These are phyloP conservation scores for Buphagus erythrorhynchus DNA, from an alignment of 2,797 vertebrate genomes.

Conservation along the genomic window DNA sequence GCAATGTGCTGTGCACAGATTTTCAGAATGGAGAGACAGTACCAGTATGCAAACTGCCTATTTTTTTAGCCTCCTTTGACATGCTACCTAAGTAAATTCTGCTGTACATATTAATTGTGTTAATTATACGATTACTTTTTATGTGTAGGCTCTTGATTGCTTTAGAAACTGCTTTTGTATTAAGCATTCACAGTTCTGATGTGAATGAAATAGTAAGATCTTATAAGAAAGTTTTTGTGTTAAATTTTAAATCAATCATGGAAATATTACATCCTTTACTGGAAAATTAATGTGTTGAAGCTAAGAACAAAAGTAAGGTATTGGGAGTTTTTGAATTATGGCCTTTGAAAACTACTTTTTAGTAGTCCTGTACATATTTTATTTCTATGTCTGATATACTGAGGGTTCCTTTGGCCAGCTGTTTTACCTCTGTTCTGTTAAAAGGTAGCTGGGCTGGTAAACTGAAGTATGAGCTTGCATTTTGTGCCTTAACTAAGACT, in stretches of 20 bases:
- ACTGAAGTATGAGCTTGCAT: neutral
- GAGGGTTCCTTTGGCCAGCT: neutral
- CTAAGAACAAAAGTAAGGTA: neutral
- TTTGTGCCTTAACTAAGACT: neutral
- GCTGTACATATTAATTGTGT: neutral
- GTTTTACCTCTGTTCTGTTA: neutral
- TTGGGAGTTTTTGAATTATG: neutral
- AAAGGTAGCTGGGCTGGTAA: neutral
- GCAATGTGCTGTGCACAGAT: neutral
- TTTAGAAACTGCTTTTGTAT: neutral
- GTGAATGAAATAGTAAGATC: neutral
- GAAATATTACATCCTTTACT: neutral
- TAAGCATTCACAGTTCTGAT: neutral
- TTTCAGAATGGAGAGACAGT: neutral
- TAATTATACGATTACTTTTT: neutral
- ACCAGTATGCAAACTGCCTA: neutral
- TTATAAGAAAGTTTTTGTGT: neutral
- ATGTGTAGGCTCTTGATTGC: neutral
- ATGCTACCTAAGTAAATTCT: neutral
- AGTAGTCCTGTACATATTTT: neutral
- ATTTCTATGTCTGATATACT: neutral
- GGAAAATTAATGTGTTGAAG: neutral
- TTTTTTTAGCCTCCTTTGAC: neutral
- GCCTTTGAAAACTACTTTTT: neutral
- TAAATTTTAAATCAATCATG: neutral